Base-by-base conservation (phyloP, 2,113 vertebrate genomes). In the Megatriorchis doriae region DNA sequence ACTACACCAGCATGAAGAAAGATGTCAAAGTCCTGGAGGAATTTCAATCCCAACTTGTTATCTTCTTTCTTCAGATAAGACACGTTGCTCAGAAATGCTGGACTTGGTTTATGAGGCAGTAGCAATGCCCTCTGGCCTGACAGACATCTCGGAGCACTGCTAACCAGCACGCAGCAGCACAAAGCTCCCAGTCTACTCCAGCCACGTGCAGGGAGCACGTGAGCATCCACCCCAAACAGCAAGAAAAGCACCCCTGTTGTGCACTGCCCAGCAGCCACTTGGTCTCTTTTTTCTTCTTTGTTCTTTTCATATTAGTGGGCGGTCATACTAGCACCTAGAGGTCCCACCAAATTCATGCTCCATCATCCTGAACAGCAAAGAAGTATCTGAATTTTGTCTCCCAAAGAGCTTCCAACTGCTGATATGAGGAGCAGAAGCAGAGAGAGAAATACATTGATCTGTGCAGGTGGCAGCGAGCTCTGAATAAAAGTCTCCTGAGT, bases 21-120 rank as follows among this genome's bases (percentile, higher is more conserved):
- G 90, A 98, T 13, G 95, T 98, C 53, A 95, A 96, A 38, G 93
- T 98, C 93, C 98, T 99, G 50, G 98, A 99, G 95, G 98, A 98
- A 94, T 98, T 99, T 88, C 97, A 98, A 93, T 98, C 99, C 18
- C 82, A 65, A 31, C 95, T 99, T 86, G 98, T 98, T 19, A 97
- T 98, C 82, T 97, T 98, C 96, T 82, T 98, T 92, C 96, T 99
- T 93, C 99, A 98, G 31, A 93, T 99, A 92, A 98, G 98, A 93
- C 98, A 98, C 10, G 12, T 96, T 13, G 97, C 98, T 87, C 98
- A 99, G 97, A 97, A 98, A 87, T 99, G 98, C 95, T 99, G 99
- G 99, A 98, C 97, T 90, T 98, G 98, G 98, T 95, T 99, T 74
- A 97, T 97, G 90, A 98, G 97, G 97, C 98, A 99, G 91, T 99